Evolutionary conservation across 2,888 invertebrate genomes (phyloP).

Genomic region (Apamea monoglypha): DNA sequence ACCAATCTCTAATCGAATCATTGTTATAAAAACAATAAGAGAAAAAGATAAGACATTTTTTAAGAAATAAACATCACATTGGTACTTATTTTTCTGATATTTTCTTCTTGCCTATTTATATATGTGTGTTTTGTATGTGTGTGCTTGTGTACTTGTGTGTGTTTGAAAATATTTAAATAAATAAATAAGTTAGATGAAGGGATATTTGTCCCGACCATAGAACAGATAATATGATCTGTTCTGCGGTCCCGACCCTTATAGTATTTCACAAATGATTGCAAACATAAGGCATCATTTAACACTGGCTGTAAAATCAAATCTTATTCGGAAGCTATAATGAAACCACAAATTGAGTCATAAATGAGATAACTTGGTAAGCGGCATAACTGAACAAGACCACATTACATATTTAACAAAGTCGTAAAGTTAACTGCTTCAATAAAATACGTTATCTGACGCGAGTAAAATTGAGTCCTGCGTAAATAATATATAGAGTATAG

Average conservation of each 20-base stretch:
- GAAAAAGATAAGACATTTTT: too few species aligned
- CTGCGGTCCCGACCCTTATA: not conserved
- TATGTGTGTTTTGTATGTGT: too few species aligned
- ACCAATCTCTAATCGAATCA: not conserved
- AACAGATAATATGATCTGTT: not conserved
- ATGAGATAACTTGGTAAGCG: conserved; percentile 65
- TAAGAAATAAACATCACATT: too few species aligned
- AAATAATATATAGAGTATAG: conserved; percentile 73
- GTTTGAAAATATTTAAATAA: too few species aligned
- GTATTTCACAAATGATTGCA: conserved; percentile 8
- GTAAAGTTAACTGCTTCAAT: conserved; percentile 80
- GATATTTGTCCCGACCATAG: not conserved
- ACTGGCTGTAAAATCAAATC: conserved; percentile 53
- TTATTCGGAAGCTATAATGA: conserved; percentile 59
- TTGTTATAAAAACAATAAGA: too few species aligned
- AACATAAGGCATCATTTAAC: conserved; percentile 22
- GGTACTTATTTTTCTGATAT: too few species aligned
- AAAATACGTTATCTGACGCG: conserved; percentile 81
- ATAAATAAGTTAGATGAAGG: too few species aligned
- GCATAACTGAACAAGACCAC: conserved; percentile 57
- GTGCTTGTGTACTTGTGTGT: too few species aligned
- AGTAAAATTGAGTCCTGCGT: conserved; percentile 78
- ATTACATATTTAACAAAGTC: conserved; percentile 74
- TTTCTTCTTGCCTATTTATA: too few species aligned
- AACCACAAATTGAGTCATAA: conserved; percentile 66